These are phyloP conservation scores for Acipenser ruthenus DNA, from an alignment of 2,797 vertebrate species.

Conservation along the genomic window DNA sequence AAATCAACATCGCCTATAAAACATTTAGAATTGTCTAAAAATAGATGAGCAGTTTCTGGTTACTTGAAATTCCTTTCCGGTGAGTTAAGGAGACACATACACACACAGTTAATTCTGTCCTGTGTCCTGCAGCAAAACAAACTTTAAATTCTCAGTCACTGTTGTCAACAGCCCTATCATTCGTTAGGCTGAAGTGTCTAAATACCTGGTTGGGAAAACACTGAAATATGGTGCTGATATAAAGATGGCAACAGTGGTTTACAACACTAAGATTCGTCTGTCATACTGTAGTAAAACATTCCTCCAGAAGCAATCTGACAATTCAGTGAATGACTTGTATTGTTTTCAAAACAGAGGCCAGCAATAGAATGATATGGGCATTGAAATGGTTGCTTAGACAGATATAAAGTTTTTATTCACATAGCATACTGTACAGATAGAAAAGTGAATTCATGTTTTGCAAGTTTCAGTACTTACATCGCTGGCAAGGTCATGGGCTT, in stretches of 20 bases:
- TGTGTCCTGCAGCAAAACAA: not conserved
- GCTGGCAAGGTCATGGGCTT: constrained; percentile 69
- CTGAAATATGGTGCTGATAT: too few relatives aligned
- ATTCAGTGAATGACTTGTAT: too few relatives aligned
- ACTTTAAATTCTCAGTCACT: not conserved
- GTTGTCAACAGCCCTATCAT: too few relatives aligned
- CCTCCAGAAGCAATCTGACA: not conserved
- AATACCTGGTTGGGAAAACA: too few relatives aligned
- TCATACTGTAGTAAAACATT: not conserved
- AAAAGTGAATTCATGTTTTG: not conserved
- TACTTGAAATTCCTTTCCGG: not conserved
- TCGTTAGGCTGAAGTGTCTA: too few relatives aligned
- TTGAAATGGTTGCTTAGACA: too few relatives aligned
- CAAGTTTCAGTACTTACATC: constrained; percentile 52
- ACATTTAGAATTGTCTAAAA: too few relatives aligned
- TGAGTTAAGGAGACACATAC: not conserved
- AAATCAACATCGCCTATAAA: too few relatives aligned
- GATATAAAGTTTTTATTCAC: too few relatives aligned
- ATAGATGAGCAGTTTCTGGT: not conserved
- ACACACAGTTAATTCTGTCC: constrained; percentile 34
- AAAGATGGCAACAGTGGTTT: too few relatives aligned
- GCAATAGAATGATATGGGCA: not conserved
- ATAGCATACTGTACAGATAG: too few relatives aligned
- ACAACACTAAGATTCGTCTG: too few relatives aligned
- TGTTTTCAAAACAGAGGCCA: not conserved